These are phyloP conservation scores for Leptopilina boulardi DNA, from an alignment of 1,140 invertebrate genomes.

Conservation along the genomic window DNA sequence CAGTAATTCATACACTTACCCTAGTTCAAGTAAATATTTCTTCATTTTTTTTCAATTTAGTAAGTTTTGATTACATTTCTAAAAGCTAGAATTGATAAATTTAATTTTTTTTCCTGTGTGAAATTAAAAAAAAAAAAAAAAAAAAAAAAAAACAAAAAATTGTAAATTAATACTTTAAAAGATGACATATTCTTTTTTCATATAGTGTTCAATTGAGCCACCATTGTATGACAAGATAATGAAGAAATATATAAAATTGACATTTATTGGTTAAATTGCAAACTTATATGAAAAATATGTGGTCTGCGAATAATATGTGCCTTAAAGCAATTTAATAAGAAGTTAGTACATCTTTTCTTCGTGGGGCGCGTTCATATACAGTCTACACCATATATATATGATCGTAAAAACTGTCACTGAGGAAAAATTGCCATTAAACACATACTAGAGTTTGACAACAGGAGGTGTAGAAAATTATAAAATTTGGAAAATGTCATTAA, in stretches of 20 bases:
- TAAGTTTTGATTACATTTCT: no score
- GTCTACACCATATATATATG: not conserved
- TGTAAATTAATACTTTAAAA: not conserved
- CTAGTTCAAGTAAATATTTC: no score
- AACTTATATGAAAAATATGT: not conserved
- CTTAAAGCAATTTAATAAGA: slow-evolving; percentile 1
- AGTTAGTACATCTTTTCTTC: not conserved
- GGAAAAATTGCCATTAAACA: slow-evolving; percentile 28
- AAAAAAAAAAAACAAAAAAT: slow-evolving; percentile 32
- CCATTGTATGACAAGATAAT: not conserved
- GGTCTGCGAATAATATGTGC: not conserved
- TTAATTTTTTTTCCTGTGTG: no score
- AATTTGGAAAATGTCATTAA: slow-evolving; percentile 2
- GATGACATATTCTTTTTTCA: not conserved
- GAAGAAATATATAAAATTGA: not conserved
- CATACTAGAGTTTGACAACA: slow-evolving; percentile 15
- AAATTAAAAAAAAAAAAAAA: no score
- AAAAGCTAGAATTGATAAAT: no score
- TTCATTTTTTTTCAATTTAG: no score
- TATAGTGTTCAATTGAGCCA: not conserved
- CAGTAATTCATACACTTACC: no score
- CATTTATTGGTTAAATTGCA: not conserved
- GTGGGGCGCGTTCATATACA: not conserved
- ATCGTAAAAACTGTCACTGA: slow-evolving; percentile 15
- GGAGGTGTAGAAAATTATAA: not conserved